phyloP scores from a whole-genome alignment of 2,797 vertebrate genomes.

The Alfaro cultratus region DNA sequence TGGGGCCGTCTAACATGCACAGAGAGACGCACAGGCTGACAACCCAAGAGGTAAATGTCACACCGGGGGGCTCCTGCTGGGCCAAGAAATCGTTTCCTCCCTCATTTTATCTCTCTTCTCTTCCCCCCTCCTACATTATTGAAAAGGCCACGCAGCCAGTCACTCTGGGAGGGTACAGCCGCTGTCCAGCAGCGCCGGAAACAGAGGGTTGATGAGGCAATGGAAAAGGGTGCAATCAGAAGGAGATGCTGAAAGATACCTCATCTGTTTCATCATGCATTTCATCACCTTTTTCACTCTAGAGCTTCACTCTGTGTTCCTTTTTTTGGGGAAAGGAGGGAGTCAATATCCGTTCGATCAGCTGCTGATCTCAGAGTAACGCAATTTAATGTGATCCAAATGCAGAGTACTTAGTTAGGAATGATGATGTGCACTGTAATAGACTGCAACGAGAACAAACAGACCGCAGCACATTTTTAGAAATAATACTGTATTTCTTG shows the following conservation, averaged over 20 bases:
- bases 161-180: slow-evolving; percentile 63
- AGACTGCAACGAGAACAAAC: slow-evolving; percentile 21
- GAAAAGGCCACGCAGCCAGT: slow-evolving; percentile 78
- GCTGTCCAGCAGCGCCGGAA: slow-evolving; percentile 34
- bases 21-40: slow-evolving; percentile 33
- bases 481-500: neutral
- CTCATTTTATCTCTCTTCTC: slow-evolving; percentile 59
- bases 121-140: slow-evolving; percentile 73
- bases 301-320: neutral
- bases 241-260: slow-evolving; percentile 61
- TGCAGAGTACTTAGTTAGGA: slow-evolving; percentile 14
- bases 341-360: slow-evolving; percentile 12
- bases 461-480: slow-evolving; percentile 13
- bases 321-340: neutral
- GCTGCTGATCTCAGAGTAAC: slow-evolving; percentile 12
- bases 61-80: slow-evolving; percentile 72
- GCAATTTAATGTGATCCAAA: slow-evolving; percentile 30
- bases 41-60: slow-evolving; percentile 72
- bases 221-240: slow-evolving; percentile 34
- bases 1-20: slow-evolving; percentile 47
- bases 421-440: slow-evolving; percentile 24
- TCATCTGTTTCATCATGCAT: slow-evolving; percentile 43
- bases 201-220: slow-evolving; percentile 53
- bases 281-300: slow-evolving; percentile 41
- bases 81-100: slow-evolving; percentile 65